These are phyloP conservation scores for human (Homo sapiens) DNA, from an alignment of 2,113 vertebrate species.

Conservation along the genomic window GRCh38 chrX:27790001-27790500, in stretches of 20 bases:
- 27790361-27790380: not conserved
- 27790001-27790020: not conserved
- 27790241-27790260: not conserved
- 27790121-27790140: not conserved
- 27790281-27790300: not conserved
- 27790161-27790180: not conserved
- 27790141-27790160: not conserved
- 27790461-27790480: not conserved
- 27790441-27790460: constrained; percentile 1
- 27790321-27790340: not conserved
- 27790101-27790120: not conserved
- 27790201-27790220: not conserved
- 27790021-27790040: not conserved
- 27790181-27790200: not conserved
- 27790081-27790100: not conserved
- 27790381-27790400: not conserved
- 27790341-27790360: not conserved
- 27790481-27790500: not conserved
- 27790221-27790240: not conserved
- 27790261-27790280: constrained; percentile 16
- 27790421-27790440: not conserved
- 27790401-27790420: not conserved
- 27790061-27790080: not conserved
- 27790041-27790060: not conserved
- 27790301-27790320: not conserved